Base-by-base conservation (phyloP, 2,888 invertebrate species). In the Strigamia crassipes region DNA sequence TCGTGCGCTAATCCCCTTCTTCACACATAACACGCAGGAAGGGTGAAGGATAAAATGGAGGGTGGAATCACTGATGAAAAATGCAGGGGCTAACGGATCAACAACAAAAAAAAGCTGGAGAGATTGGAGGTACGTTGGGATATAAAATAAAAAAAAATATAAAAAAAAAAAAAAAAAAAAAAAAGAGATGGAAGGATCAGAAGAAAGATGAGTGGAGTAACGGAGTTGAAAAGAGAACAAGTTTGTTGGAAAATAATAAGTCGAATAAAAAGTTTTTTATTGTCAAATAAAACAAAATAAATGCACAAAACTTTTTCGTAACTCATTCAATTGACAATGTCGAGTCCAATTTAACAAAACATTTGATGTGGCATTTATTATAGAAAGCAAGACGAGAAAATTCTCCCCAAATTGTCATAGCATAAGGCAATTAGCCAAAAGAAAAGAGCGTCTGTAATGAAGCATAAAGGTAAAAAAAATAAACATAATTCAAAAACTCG, bases 81-180 rank as follows among this genome's bases (percentile, higher is more conserved):
- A 84, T 82, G 46, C 84, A 84, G 18, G 82, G 83, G 80, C 73
- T 85, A 80, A 82, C 84, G 73, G 81, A 73, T 42, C n/a, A 84
- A 73, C 42, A 83, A 83, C 83, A 18, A 83, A 83, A 46, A 8
- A 79, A 82, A 82, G 82, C 81, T 31, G 80, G 80, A 34, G 73
- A 51, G 84, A 82, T 46, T 83, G 84, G 15, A 82, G 83, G 13
- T 82, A 83, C 31, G 81, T 79, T 13, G 85, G 83, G 38, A 81
- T 79, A 27, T 27, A 27, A 27, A 27, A 27, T 2, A 27, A 27
- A 27, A 27, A 27, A 3, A 1, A 27, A 27, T 3, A 1, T 2
- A 27, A 27, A 27, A 27, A 27, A 34, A 82, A 82, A 31, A 79
- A 83, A 34, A 84, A 83, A 80, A 81, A 79, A 42, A 80, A 66